phyloP scores from a whole-genome alignment of 1,140 invertebrate genomes.

The Orchestia grillus region DNA sequence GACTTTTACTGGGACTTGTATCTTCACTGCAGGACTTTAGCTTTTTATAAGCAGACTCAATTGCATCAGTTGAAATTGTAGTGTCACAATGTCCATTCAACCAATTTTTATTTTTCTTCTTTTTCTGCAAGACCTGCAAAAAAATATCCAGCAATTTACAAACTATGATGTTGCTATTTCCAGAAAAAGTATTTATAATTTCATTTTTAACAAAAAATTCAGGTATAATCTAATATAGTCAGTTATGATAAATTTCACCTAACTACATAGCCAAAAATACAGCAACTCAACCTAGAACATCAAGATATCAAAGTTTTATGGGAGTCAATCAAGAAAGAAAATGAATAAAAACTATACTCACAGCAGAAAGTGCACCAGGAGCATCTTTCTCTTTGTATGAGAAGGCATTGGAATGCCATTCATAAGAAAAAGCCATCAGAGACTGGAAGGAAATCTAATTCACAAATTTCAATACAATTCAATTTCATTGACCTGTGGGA shows the following conservation, averaged over 20 bases:
- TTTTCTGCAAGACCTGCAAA: background rate
- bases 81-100: background rate
- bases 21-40: background rate
- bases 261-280: background rate
- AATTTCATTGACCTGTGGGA: background rate
- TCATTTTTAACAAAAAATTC: background rate
- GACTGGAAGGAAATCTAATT: background rate
- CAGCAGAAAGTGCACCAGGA: background rate
- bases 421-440: constrained; percentile 23
- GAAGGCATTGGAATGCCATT: background rate
- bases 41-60: background rate
- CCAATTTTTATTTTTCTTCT: background rate
- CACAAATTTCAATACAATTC: background rate
- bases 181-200: background rate
- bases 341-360: background rate
- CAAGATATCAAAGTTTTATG: background rate
- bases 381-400: background rate
- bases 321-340: background rate
- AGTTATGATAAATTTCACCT: background rate
- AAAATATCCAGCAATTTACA: background rate
- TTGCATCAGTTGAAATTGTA: background rate
- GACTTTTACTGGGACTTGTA: background rate
- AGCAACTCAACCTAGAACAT: background rate
- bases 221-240: background rate
- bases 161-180: background rate